Base-by-base conservation (phyloP, 2,113 vertebrate genomes). In the Narcine bancroftii region DNA sequence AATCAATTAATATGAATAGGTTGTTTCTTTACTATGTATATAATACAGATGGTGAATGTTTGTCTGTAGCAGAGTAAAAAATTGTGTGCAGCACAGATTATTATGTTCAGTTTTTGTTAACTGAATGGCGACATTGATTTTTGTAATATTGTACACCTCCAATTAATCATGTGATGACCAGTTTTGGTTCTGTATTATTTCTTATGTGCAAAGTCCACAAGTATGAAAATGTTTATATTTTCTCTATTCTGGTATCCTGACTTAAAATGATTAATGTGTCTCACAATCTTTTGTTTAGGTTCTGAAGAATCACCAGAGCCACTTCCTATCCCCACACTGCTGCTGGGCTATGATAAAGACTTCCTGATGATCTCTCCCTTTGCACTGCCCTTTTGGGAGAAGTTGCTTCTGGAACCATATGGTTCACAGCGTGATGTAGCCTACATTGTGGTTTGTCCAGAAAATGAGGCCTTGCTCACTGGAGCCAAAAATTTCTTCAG, bases 281-380 rank as follows among this genome's bases (percentile, higher is more conserved):
- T 19, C 72, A 79, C 0, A 96, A 47, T 92, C 89, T 92, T 85
- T 15, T 93, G 92, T 92, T 39, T 92, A 97, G 98, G 98, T 94
- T 99, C 99, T 0, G 99, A 99, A 95, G 98, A 99, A 85, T 99
- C 98, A 76, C 98, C 98, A 0, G 98, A 99, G 95, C 98, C 98
- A 0, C 93, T 99, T 93, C 97, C 98, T 0, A 98, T 99, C 93
- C 98, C 98, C 0, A 97, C 97, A 1, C 95, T 99, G 93, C 95
- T 99, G 21, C 96, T 99, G n/a, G 98, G 98, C 92, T 99, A 97
- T n/a, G 98, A 99, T 95, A 97, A 97, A 93, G 98, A 99, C 94
- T 99, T 98, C 95, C 95, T 99, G 95, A 98, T 98, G 50, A 95
- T 99, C 95, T 99, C 99, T 0, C 99, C 99, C 0, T 96, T 99